A percentile compares a stretch with the other conserved stretches of the same genome.
Evolutionary conservation across 2,888 invertebrate genomes (phyloP).

Genomic region (Pollenia angustigena): DNA sequence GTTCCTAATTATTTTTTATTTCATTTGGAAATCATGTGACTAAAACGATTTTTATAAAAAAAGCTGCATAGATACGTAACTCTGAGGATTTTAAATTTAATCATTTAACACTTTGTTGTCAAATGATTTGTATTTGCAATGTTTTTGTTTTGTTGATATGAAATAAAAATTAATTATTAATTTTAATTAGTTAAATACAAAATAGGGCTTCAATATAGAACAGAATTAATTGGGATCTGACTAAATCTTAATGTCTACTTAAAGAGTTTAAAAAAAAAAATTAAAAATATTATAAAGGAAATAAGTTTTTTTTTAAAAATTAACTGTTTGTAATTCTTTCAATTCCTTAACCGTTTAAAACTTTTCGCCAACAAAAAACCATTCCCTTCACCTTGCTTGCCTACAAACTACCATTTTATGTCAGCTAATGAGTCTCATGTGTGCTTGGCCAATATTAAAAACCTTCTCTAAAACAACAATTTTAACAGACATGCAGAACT

Average conservation of each 20-base stretch:
- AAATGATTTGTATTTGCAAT: not conserved
- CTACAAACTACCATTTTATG: no score
- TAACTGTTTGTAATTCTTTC: no score
- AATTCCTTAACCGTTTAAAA: no score
- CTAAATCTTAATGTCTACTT: no score
- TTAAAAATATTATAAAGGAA: not conserved
- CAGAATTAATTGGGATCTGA: not conserved
- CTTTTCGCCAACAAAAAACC: no score
- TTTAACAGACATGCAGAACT: no score
- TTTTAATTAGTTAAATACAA: slow-evolving; percentile 10
- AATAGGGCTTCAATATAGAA: not conserved
- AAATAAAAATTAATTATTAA: not conserved
- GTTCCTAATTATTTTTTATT: not conserved
- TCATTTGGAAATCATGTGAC: slow-evolving; percentile 62
- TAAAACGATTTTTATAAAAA: slow-evolving; percentile 21
- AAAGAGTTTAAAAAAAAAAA: not conserved
- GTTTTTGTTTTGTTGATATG: no score
- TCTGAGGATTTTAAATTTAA: not conserved
- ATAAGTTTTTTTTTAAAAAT: no score
- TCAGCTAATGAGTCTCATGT: no score
- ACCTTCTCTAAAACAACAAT: no score
- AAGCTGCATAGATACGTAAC: not conserved
- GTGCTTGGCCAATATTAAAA: no score
- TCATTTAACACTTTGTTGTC: not conserved
- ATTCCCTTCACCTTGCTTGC: no score